A percentile compares a stretch with the other conserved stretches of the same genome.
Evolutionary conservation across 2,113 vertebrate species (phyloP).

Genomic region (Petaurus breviceps): DNA sequence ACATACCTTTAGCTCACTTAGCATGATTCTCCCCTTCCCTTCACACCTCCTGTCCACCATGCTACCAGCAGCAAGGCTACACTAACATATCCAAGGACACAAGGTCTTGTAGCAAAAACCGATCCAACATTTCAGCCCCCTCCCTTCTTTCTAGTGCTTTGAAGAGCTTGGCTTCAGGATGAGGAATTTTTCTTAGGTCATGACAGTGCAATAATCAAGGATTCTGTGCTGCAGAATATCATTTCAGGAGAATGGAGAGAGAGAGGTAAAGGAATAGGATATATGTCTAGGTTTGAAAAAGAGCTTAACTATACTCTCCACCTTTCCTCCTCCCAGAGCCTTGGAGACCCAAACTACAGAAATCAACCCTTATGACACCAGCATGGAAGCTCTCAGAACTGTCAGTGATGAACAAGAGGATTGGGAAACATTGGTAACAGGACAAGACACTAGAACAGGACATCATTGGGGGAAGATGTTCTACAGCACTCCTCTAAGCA

Average conservation of each 20-base stretch:
- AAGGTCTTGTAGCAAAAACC: background rate
- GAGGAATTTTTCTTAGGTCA: background rate
- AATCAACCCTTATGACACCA: background rate
- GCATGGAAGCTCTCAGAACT: background rate
- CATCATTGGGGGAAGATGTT: background rate
- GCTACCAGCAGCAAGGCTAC: background rate
- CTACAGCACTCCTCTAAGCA: background rate
- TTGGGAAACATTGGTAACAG: background rate
- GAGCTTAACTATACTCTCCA: background rate
- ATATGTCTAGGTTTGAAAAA: background rate
- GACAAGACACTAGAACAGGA: background rate
- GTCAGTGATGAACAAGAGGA: background rate
- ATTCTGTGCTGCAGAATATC: background rate
- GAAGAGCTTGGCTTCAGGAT: background rate
- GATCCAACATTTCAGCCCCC: background rate
- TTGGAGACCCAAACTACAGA: background rate
- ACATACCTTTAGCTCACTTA: background rate
- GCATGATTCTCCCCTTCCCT: background rate
- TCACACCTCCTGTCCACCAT: background rate
- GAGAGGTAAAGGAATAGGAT: background rate
- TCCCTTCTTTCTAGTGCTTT: background rate
- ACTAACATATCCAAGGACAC: background rate
- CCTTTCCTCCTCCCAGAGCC: background rate
- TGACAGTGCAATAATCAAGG: background rate
- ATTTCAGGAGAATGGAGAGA: background rate